A percentile compares a stretch with the other conserved stretches of the same genome.
Evolutionary conservation across 2,888 invertebrate genomes (phyloP).

Genomic region (Hydrotaea cyrtoneurina): DNA sequence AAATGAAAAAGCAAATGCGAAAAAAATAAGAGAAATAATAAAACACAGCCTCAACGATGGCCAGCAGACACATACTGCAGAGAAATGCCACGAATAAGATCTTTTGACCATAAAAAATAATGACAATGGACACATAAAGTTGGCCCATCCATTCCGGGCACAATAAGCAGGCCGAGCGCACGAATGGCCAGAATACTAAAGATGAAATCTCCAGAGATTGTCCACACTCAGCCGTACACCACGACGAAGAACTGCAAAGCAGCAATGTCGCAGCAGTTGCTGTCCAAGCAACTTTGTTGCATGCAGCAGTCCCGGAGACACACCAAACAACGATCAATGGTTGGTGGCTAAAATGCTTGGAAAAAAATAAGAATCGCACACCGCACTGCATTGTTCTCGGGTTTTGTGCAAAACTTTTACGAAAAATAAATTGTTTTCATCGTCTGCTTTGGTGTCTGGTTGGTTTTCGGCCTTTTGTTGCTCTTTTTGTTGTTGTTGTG

Average conservation of each 20-base stretch:
- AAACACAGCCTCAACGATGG: constrained; percentile 6
- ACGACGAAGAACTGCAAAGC: too few relatives aligned
- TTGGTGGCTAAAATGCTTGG: constrained; percentile 18
- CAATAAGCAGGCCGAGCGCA: background rate
- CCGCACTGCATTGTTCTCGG: constrained; percentile 53
- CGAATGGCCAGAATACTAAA: constrained; percentile 18
- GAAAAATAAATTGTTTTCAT: constrained; percentile 54
- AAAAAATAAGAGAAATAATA: constrained; percentile 5
- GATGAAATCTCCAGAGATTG: constrained; percentile 58
- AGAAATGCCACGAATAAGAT: constrained; percentile 52
- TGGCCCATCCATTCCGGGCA: background rate
- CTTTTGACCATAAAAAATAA: constrained; percentile 61
- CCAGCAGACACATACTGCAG: background rate
- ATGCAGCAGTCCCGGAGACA: constrained; percentile 8
- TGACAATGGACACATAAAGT: constrained; percentile 67
- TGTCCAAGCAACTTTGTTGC: constrained; percentile 41
- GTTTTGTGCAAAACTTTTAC: constrained; percentile 22
- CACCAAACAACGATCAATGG: too few relatives aligned
- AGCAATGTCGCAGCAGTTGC: background rate
- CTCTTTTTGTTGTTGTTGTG: constrained; percentile 1
- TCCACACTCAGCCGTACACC: constrained; percentile 16
- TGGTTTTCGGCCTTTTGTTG: background rate
- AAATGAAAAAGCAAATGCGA: background rate
- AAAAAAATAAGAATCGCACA: constrained; percentile 19
- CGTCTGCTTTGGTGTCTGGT: background rate